These are phyloP conservation scores for Hyles vespertilio DNA, from an alignment of 1,140 invertebrate species.

Conservation along the genomic window DNA sequence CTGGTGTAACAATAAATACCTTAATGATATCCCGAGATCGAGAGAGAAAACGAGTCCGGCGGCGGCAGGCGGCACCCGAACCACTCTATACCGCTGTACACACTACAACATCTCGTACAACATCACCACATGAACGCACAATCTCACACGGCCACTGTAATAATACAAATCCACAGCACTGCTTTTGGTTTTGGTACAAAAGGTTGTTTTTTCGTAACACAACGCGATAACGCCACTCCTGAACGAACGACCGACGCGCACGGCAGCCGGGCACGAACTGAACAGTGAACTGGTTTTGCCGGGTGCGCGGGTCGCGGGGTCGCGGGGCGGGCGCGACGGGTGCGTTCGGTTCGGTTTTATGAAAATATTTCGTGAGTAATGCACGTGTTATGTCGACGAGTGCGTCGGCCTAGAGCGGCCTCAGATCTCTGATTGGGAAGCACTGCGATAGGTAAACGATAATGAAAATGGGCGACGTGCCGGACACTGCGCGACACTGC, in stretches of 20 bases:
- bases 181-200: conserved; percentile 60
- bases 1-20: conserved; percentile 74
- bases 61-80: conserved; percentile 54
- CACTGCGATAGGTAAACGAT: conserved; percentile 30
- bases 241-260: conserved; percentile 50
- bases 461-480: conserved; percentile 32
- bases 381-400: conserved; percentile 69
- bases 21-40: conserved; percentile 73
- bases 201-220: conserved; percentile 68
- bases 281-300: conserved; percentile 72
- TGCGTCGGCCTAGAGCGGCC: conserved; percentile 66
- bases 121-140: conserved; percentile 64
- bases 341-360: conserved; percentile 71
- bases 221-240: conserved; percentile 37
- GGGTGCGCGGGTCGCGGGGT: conserved; percentile 32
- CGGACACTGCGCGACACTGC: neutral
- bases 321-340: conserved; percentile 46
- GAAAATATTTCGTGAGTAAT: conserved; percentile 76
- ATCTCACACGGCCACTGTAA: conserved; percentile 62
- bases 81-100: conserved; percentile 65
- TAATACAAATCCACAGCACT: conserved; percentile 60
- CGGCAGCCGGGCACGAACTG: conserved; percentile 68
- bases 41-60: conserved; percentile 66
- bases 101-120: conserved; percentile 60
- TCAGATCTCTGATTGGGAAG: conserved; percentile 63